These are phyloP conservation scores for Baronia brevicornis DNA, from an alignment of 2,888 invertebrate species.

Conservation along the genomic window DNA sequence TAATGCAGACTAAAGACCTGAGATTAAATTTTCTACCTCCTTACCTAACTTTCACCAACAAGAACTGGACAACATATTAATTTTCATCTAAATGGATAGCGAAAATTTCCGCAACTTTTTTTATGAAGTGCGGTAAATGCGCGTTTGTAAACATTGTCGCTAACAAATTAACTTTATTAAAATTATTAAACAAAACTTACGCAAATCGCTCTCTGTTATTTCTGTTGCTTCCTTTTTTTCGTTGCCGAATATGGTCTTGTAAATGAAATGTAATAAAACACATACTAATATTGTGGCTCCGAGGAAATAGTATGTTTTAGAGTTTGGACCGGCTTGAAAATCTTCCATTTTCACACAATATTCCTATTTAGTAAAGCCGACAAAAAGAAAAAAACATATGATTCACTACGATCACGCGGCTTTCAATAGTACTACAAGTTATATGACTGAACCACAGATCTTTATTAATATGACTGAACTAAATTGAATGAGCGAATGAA, in stretches of 20 bases:
- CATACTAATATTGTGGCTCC: conserved; percentile 46
- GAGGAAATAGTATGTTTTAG: conserved; percentile 41
- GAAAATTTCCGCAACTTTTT: too few relatives aligned
- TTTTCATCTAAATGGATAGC: too few relatives aligned
- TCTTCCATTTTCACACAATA: conserved; percentile 67
- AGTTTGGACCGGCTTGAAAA: conserved; percentile 48
- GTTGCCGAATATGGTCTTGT: conserved; percentile 50
- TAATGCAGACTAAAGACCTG: too few relatives aligned
- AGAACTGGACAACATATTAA: too few relatives aligned
- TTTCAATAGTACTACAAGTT: too few relatives aligned
- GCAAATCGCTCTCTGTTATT: conserved; percentile 54
- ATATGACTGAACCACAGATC: conserved; percentile 27
- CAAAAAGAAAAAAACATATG: conserved; percentile 24
- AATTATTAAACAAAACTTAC: conserved; percentile 31
- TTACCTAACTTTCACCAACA: too few relatives aligned
- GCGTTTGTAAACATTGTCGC: too few relatives aligned
- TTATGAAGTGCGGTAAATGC: too few relatives aligned
- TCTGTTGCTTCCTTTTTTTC: conserved; percentile 51
- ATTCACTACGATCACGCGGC: conserved; percentile 57
- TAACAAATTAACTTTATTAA: too few relatives aligned
- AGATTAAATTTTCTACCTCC: too few relatives aligned
- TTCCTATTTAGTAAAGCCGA: conserved; percentile 32
- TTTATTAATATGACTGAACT: conserved; percentile 21
- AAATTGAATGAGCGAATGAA: conserved; percentile 21
- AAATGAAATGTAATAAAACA: conserved; percentile 54